Evolutionary conservation across 30 jellyfish, hydroid and myxozoan species (phyloP).

Genomic region (Mastigias papua): DNA sequence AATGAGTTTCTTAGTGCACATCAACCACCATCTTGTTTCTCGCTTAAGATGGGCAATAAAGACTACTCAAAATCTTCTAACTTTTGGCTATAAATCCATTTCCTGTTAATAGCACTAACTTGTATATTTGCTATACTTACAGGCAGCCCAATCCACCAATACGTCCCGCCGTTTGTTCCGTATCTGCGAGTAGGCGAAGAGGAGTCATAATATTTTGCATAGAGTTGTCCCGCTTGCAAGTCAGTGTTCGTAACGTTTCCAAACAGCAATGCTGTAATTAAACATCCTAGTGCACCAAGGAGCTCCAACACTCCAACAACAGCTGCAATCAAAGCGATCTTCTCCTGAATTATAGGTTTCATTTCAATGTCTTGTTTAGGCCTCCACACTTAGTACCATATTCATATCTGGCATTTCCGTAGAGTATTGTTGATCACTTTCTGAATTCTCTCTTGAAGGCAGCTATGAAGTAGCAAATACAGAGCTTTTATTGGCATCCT

Average conservation of each 20-base stretch:
- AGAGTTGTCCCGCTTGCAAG: slow-evolving; percentile 35
- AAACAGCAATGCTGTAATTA: slow-evolving; percentile 49
- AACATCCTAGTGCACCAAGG: slow-evolving; percentile 71
- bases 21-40: too few relatives aligned
- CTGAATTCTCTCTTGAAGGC: slow-evolving; percentile 37
- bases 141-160: slow-evolving; percentile 87
- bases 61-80: too few relatives aligned
- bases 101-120: too few relatives aligned
- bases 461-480: slow-evolving; percentile 39
- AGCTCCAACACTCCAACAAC: slow-evolving; percentile 67
- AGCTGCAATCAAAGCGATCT: slow-evolving; percentile 47
- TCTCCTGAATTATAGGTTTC: slow-evolving; percentile 21
- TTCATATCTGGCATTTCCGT: neutral
- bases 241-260: slow-evolving; percentile 70
- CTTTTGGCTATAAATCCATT: too few relatives aligned
- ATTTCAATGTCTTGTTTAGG: neutral
- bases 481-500: slow-evolving; percentile 20
- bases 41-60: too few relatives aligned
- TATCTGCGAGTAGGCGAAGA: slow-evolving; percentile 74
- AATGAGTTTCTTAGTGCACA: too few relatives aligned
- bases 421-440: slow-evolving; percentile 50
- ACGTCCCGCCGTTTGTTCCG: slow-evolving; percentile 67
- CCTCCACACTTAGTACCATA: slow-evolving; percentile 4
- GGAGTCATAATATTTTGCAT: slow-evolving; percentile 64
- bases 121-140: slow-evolving; percentile 23